Evolutionary conservation across 2,797 vertebrate genomes (phyloP), one percentile per base, ranked within the genome.

Genomic region (Cirrhinus molitorella): DNA sequence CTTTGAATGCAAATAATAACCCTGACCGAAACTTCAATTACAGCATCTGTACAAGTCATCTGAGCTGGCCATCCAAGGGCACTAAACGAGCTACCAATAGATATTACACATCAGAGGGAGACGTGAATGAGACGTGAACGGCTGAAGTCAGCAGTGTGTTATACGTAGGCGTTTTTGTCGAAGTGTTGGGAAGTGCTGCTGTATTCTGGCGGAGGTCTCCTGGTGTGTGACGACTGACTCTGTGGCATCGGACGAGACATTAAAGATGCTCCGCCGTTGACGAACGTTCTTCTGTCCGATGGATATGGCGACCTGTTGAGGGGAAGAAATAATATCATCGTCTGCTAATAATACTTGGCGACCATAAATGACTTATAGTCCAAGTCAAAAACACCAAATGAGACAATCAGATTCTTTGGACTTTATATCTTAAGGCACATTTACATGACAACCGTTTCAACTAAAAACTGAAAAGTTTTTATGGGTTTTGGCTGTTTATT

Each of bases 151-250:
- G 59, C 16, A 17, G 31, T 25, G 81, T n/a, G 40, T 95, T 89
- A 99, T 84, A 99, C 98, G 1, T 99, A 99, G 28, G 92, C 96
- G 0, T 97, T 99, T 93, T 97, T 98, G 92, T 98, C 97, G 91
- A 99, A 99, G 89, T 97, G 95, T 89, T 96, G 96, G n/a, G 97
- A 94, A 79, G 96, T 90, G 89, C 43, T 93, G 91, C 93, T 93
- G 91, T 91, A 87, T 7, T 93, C 91, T 76, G 91, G 87, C 21
- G 90, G 81, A 21, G 91, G 93, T 77, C 86, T 92, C 83, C 88
- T 92, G 70, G 90, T 90, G 80, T 95, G 95, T 68, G 90, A 90
- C 72, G 94, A 85, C 55, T 87, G 91, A 0, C 90, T 92, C 8
- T 92, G 94, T 43, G 92, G 92, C 91, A 95, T 96, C 13, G 93